These are phyloP conservation scores for Melitaea athalia DNA, from an alignment of 2,888 invertebrate genomes.

Conservation along the genomic window DNA sequence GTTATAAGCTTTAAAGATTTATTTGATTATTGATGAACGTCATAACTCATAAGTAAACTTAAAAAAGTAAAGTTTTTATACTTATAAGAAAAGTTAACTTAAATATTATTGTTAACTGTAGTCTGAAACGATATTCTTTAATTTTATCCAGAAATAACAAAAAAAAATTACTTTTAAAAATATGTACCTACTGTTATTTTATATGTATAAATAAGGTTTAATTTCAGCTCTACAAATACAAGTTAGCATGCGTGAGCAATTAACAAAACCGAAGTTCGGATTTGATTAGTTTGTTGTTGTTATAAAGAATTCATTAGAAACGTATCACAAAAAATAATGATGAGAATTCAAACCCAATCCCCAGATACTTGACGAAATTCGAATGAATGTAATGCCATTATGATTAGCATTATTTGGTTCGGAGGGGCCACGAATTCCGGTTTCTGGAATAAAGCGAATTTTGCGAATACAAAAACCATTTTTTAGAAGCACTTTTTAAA, in stretches of 20 bases:
- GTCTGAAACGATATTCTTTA: too few species aligned
- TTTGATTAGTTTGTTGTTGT: constrained; percentile 62
- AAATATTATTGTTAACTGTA: too few species aligned
- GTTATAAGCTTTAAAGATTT: constrained; percentile 34
- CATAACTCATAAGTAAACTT: background rate
- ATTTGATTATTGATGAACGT: constrained; percentile 31
- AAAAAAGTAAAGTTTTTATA: too few species aligned
- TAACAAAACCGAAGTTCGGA: constrained; percentile 45
- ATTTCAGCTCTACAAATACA: constrained; percentile 13
- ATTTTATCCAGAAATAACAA: background rate
- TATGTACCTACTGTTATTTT: too few species aligned
- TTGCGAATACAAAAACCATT: constrained; percentile 66
- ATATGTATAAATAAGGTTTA: background rate
- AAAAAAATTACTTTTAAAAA: background rate
- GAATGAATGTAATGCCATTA: constrained; percentile 81
- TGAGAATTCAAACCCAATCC: constrained; percentile 62
- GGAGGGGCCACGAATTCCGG: constrained; percentile 76
- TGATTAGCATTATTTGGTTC: constrained; percentile 78
- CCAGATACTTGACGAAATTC: constrained; percentile 76
- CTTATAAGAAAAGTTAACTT: too few species aligned
- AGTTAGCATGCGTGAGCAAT: background rate
- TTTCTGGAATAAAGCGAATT: constrained; percentile 77
- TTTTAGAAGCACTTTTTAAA: constrained; percentile 65
- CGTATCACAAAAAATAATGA: constrained; percentile 57
- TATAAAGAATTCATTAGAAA: constrained; percentile 64